A percentile compares a stretch with the other conserved stretches of the same genome.
These are phyloP conservation scores for Amphiprion percula DNA, from an alignment of 2,113 vertebrate genomes.

Conservation along the genomic window DNA sequence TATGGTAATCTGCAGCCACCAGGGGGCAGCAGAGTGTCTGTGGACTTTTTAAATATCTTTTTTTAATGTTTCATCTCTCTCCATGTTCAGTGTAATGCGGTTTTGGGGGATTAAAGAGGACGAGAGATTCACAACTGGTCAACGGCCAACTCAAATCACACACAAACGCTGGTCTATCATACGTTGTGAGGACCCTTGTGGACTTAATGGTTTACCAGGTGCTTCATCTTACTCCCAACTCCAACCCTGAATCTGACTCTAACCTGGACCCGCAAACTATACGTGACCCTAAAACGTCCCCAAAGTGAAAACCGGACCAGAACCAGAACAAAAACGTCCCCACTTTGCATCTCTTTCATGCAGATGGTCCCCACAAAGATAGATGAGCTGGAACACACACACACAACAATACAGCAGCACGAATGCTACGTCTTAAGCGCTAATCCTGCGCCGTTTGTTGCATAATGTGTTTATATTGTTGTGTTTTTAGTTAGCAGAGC, in stretches of 20 bases:
- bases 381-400: constrained; percentile 13
- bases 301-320: not conserved
- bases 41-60: not conserved
- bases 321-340: not conserved
- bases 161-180: not conserved
- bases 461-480: constrained; percentile 50
- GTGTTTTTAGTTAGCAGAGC: constrained; percentile 16
- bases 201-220: too few species aligned
- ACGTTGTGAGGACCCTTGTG: too few species aligned
- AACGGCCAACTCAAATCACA: not conserved
- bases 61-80: constrained; percentile 8
- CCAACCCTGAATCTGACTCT: too few species aligned
- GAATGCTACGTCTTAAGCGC: not conserved
- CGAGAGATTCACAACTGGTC: not conserved
- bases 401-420: constrained; percentile 8
- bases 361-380: constrained; percentile 6
- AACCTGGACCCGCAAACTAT: too few species aligned
- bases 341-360: not conserved
- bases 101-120: constrained; percentile 41
- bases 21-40: not conserved
- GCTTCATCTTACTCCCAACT: too few species aligned
- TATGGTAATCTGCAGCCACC: not conserved
- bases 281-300: too few species aligned
- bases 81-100: not conserved
- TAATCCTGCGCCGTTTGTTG: constrained; percentile 59